Evolutionary conservation across 2,113 vertebrate genomes (phyloP), one percentile per base, ranked within the genome.

Genomic region (Sturnira hondurensis): DNA sequence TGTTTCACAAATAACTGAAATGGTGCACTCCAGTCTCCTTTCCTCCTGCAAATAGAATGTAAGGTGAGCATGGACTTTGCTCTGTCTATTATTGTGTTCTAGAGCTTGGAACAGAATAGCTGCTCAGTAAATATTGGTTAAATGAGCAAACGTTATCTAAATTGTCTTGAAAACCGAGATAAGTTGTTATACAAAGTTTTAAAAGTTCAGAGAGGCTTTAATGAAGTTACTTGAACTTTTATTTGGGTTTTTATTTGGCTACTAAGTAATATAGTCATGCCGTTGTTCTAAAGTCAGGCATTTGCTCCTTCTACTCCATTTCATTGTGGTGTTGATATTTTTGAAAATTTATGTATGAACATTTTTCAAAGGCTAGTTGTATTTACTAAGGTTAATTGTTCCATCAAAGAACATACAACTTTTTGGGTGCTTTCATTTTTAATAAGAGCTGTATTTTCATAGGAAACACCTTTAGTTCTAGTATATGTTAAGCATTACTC

Each of bases 341-440:
- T 71, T 85, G 24, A 93, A 52, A 65, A 17, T 76, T 88, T 91
- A 56, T 38, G 12, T 65, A 28, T 56, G n/a, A 70, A 74, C 26
- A 20, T 31, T 73, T 85, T 83, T 74, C 9, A 38, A 54, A 83
- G 24, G 28, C 22, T 84, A 45, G 10, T 84, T 84, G 11, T 85
- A 22, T 78, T n/a, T 83, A 4, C 73, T 17, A 26, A 68, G 16
- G 71, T 85, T 26, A 20, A 47, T 58, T 73, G 31, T 88, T 90
- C 22, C 31, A 54, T 65, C 63, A 85, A 89, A 76, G 65, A 70
- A 13, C 19, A 47, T 26, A 13, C 17, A 16, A 24, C 6, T 70
- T 82, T 77, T 45, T 14, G 36, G 38, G 33, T 86, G 71, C 20
- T 76, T 96, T 89, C n/a, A 86, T 93, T 96, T 96, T 91, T 88